These are phyloP conservation scores for Galerucella calmariensis DNA, from an alignment of 2,888 invertebrate species.

Conservation along the genomic window DNA sequence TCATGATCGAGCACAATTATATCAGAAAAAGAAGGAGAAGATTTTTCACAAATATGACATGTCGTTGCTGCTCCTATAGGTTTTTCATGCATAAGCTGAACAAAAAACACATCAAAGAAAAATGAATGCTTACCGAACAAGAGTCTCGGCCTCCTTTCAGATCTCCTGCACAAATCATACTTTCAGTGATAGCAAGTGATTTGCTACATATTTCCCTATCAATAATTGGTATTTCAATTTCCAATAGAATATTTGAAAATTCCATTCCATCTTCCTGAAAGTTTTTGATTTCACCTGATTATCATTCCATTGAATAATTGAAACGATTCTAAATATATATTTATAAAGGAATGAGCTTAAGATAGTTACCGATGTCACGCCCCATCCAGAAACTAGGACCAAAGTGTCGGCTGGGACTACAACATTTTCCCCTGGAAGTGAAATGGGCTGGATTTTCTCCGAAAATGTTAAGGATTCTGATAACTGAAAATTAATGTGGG, in stretches of 20 bases:
- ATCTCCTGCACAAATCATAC: constrained; percentile 52
- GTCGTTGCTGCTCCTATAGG: too few relatives aligned
- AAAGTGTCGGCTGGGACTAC: constrained; percentile 36
- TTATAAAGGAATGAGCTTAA: not conserved
- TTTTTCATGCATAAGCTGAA: too few relatives aligned
- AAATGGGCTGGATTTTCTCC: constrained; percentile 44
- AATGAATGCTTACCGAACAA: constrained; percentile 45
- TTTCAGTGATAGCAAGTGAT: constrained; percentile 40
- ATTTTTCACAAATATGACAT: too few relatives aligned
- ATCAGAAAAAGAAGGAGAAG: too few relatives aligned
- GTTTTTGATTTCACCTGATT: not conserved
- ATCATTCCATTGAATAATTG: not conserved
- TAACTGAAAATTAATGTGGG: constrained; percentile 40
- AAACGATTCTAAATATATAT: not conserved
- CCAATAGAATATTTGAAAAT: constrained; percentile 35
- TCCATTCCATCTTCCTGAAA: constrained; percentile 42
- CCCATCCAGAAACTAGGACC: constrained; percentile 50
- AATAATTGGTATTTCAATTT: constrained; percentile 29
- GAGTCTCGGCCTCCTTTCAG: constrained; percentile 48
- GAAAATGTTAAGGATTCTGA: constrained; percentile 40
- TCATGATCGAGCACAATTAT: too few relatives aligned
- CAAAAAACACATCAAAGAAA: too few relatives aligned
- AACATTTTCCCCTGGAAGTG: constrained; percentile 40
- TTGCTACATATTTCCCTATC: constrained; percentile 30
- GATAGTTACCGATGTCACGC: constrained; percentile 40